A percentile compares a stretch with the other conserved stretches of the same genome.
phyloP scores from a whole-genome alignment of 2,888 invertebrate genomes.

The Metallyticus violacea region DNA sequence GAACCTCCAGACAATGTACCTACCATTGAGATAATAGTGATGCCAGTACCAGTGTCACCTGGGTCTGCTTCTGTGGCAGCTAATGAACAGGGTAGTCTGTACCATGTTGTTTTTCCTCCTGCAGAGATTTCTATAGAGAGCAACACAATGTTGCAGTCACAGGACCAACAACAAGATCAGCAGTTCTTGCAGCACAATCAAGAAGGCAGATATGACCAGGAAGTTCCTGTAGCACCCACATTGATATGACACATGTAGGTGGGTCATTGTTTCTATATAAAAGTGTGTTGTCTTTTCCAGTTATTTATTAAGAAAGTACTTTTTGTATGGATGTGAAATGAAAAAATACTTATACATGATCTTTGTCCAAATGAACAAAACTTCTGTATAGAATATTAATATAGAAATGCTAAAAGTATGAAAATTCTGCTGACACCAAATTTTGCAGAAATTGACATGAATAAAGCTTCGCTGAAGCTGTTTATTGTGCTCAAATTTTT shows the following conservation, averaged over 20 bases:
- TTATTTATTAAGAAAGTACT: background rate
- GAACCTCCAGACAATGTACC: constrained; percentile 25
- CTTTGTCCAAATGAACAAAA: background rate
- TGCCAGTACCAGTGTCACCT: constrained; percentile 24
- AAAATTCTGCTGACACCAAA: background rate
- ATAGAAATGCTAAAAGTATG: background rate
- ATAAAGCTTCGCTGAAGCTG: background rate
- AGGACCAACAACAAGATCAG: background rate
- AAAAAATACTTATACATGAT: background rate
- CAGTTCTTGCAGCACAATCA: background rate
- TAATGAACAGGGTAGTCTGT: background rate
- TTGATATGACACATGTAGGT: background rate
- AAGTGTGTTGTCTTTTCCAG: background rate
- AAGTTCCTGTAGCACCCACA: constrained; percentile 6
- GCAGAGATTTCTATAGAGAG: background rate
- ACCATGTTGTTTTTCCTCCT: constrained; percentile 2
- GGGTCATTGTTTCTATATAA: background rate
- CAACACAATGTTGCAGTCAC: background rate
- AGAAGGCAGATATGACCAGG: background rate
- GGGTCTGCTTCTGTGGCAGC: background rate
- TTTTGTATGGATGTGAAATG: background rate
- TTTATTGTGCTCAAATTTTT: background rate
- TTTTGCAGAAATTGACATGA: background rate
- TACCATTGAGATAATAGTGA: constrained; percentile 34
- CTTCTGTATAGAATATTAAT: background rate